Base-by-base conservation (phyloP, 2,113 vertebrate genomes). In the Aptenodytes patagonicus region DNA sequence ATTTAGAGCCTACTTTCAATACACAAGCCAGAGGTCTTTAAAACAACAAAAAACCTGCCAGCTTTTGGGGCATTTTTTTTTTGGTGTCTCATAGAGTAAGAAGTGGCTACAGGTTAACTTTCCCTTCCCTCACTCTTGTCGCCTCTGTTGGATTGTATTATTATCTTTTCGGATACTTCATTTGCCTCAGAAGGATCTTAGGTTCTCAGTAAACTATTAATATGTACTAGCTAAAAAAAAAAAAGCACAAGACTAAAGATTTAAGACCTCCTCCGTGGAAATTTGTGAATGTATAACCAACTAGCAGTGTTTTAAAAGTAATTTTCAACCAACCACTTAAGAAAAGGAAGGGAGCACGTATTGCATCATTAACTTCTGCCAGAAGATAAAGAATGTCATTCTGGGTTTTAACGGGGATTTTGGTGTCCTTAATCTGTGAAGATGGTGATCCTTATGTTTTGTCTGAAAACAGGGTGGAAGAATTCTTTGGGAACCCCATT, bases 211-310 rank as follows among this genome's bases (percentile, higher is more conserved):
- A 52, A 87, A 29, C 34, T 86, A 52, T 90, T 92, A 83, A 51
- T 76, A 64, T 34, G 21, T 81, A 55, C 32, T 38, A 81, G 21
- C 24, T 69, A 11, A 34, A 28, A 66, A 77, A 28, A 62, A 36
- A 51, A 60, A 55, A 2, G 3, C 42, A 64, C 34, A 81, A 54
- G 84, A 3, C 20, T 36, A 36, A 91, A 52, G 36, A 57, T 64
- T 71, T 40, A 79, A 84, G n/a, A 70, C 20, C 14, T 89, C 8
- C 28, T 72, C n/a, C 2, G 0, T 69, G 46, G 77, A 34, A 73
- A 54, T 87, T 68, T 85, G 81, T 95, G 66, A 92, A 89, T 87
- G 34, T 90, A 19, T 89, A 93, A 91, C 77, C 57, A 78, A 16
- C 40, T 49, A 69, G 44, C 13, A 52, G 11, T 8, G 38, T 71